Base-by-base conservation (phyloP, 2,113 vertebrate species). In the Smithornis capensis region DNA sequence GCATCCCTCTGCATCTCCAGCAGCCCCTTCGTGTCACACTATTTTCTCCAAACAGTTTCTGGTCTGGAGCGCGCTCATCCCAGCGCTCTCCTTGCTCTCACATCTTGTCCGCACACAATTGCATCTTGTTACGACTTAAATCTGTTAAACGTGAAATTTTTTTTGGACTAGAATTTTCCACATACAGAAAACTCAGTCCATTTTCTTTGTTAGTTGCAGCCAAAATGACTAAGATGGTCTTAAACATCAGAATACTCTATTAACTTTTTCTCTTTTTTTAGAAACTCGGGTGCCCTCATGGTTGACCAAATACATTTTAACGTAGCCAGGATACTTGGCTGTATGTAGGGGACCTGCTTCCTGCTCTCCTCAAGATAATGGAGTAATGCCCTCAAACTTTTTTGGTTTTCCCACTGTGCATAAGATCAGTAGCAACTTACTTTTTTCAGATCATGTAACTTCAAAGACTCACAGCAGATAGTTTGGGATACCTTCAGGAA, bases 71-170 rank as follows among this genome's bases (percentile, higher is more conserved):
- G 3, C 1, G 11, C 15, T 27, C 28, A 21, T 21, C 6, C 19
- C 90, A 25, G 33, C 2, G 6, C 33, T 33, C 19, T 47, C 13
- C 31, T 37, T 18, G 19, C 35, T 35, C 18, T 67, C 31, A 13
- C 3, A 4, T 28, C 19, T 13, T 9, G 37, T 31, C 2, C 6
- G 17, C 2, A 0, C 63, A 21, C 18, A 77, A 4, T 50, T n/a
- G 13, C 23, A 7, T 12, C 24, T 67, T 8, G 6, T n/a, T 21
- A 7, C 0, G 6, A 18, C 49, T 37, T 7, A 19, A 9, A 29
- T 6, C 24, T 19, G 24, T 18, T 7, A 38, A 33, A 23, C 14
- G 14, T 45, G 15, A 29, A 3, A 3, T 37, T 44, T 23, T 49
- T 28, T 6, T n/a, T 47, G 21, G 6, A 50, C 35, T 22, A 42